A percentile compares a stretch with the other conserved stretches of the same genome.
phyloP scores from a whole-genome alignment of 92 coral and sea anemone species.

The Isaurus tuberculatus region DNA sequence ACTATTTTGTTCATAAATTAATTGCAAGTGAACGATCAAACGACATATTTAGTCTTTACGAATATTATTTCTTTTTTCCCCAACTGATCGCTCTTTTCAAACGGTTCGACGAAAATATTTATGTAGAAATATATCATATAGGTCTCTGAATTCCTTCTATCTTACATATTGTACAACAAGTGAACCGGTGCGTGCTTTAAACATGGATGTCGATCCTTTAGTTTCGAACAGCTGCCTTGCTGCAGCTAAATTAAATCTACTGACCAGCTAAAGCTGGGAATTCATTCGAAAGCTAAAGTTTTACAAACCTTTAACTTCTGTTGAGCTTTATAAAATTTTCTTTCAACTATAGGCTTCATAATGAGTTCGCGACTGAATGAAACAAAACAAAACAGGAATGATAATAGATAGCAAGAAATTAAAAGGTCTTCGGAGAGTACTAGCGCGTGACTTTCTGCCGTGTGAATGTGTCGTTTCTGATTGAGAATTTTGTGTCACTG shows the following conservation, averaged over 20 bases:
- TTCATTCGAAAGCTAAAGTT: slow-evolving; percentile 7
- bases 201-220: not conserved
- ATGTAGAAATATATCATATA: slow-evolving; percentile 63
- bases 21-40: slow-evolving; percentile 68
- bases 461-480: not conserved
- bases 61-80: slow-evolving; percentile 12
- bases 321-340: not conserved
- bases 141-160: slow-evolving; percentile 51
- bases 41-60: slow-evolving; percentile 47
- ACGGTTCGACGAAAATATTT: slow-evolving; percentile 56
- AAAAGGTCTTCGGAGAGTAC: slow-evolving; percentile 1
- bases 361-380: slow-evolving; percentile 10
- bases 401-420: not conserved
- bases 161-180: slow-evolving; percentile 44
- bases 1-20: slow-evolving; percentile 62
- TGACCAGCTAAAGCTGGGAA: slow-evolving; percentile 18
- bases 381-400: slow-evolving; percentile 12
- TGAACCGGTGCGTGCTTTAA: not conserved
- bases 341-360: slow-evolving; percentile 21
- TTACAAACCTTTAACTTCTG: not conserved
- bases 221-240: not conserved
- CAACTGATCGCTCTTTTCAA: slow-evolving; percentile 24
- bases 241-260: slow-evolving; percentile 6
- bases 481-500: slow-evolving; percentile 17
- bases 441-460: slow-evolving; percentile 8